Evolutionary conservation across 2,113 vertebrate species (phyloP).

Genomic region (Gopherus evgoodei): DNA sequence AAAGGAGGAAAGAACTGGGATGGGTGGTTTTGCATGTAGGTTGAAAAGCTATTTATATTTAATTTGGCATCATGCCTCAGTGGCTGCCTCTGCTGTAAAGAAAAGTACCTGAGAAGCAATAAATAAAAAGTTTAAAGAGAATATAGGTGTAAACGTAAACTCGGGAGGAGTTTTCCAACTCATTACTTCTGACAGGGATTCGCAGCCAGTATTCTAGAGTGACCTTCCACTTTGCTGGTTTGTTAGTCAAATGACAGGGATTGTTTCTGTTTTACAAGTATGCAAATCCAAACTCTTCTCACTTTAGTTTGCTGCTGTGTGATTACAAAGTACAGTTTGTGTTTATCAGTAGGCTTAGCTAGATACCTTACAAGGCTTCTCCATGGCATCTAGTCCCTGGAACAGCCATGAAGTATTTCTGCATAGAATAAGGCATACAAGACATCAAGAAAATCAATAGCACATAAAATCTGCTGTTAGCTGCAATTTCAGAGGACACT

Average conservation of each 20-base stretch:
- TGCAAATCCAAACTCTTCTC: not conserved
- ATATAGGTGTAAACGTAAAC: not conserved
- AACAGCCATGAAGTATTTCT: not conserved
- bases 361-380: not conserved
- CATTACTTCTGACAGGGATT: not conserved
- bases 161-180: not conserved
- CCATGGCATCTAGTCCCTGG: not conserved
- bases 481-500: not conserved
- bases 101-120: not conserved
- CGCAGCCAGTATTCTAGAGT: not conserved
- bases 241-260: accelerated
- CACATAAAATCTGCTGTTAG: not conserved
- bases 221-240: not conserved
- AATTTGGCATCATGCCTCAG: not conserved
- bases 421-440: not conserved
- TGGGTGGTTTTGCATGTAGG: not conserved
- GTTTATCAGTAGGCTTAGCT: not conserved
- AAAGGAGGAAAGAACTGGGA: not conserved
- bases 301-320: not conserved
- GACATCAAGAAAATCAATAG: not conserved
- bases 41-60: not conserved
- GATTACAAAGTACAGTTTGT: not conserved
- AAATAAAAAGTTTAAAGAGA: not conserved
- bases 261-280: not conserved
- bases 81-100: not conserved